Evolutionary conservation across 2,888 invertebrate genomes (phyloP).

Genomic region (Yponomeuta plumbellus): DNA sequence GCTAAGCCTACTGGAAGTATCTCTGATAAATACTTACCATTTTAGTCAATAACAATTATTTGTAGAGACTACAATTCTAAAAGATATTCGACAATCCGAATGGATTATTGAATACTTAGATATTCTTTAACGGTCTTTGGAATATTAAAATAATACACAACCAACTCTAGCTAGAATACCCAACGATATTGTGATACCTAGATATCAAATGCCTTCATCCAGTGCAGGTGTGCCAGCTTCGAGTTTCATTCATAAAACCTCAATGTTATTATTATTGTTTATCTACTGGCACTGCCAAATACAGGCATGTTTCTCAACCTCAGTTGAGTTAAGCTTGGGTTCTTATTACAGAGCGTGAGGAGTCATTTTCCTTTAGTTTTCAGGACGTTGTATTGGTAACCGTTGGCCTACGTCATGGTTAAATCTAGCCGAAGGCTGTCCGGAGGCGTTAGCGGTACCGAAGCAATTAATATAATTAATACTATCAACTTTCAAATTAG

Average conservation of each 20-base stretch:
- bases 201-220: background rate
- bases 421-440: slow-evolving; percentile 66
- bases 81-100: too few species aligned
- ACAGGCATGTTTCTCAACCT: slow-evolving; percentile 53
- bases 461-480: slow-evolving; percentile 67
- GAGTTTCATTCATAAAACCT: slow-evolving; percentile 45
- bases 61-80: too few species aligned
- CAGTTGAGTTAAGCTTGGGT: background rate
- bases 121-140: too few species aligned
- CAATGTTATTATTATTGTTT: slow-evolving; percentile 26
- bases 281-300: slow-evolving; percentile 60
- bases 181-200: slow-evolving; percentile 2
- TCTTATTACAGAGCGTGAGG: background rate
- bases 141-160: too few species aligned
- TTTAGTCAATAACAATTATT: too few species aligned
- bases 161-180: background rate
- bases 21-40: too few species aligned
- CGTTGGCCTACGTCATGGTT: slow-evolving; percentile 57
- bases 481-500: slow-evolving; percentile 66
- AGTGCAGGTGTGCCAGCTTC: slow-evolving; percentile 40
- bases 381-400: slow-evolving; percentile 35
- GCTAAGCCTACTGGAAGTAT: too few species aligned
- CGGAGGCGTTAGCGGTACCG: slow-evolving; percentile 61
- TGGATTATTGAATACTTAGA: too few species aligned
- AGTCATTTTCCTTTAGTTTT: background rate